phyloP scores from a whole-genome alignment of 2,888 invertebrate species.

The Drosophila monieri region DNA sequence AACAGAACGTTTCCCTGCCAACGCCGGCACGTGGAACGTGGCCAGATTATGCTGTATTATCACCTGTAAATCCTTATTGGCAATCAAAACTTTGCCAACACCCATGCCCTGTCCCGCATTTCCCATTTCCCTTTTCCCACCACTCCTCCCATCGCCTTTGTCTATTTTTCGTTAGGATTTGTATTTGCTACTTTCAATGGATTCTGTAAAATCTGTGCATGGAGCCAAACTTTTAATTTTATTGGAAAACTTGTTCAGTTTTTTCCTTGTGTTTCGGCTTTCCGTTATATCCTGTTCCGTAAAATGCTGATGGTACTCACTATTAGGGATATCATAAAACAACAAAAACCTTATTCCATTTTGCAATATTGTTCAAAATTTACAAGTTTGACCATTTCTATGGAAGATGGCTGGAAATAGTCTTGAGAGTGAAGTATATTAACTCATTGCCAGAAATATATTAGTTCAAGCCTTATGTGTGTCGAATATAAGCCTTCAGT shows the following conservation, averaged over 20 bases:
- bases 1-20: conserved; percentile 40
- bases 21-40: conserved; percentile 58
- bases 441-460: no score
- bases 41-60: conserved; percentile 80
- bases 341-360: neutral
- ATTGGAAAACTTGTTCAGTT: conserved; percentile 73
- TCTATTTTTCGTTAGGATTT: conserved; percentile 41
- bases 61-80: conserved; percentile 82
- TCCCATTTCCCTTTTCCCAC: neutral
- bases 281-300: conserved; percentile 8
- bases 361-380: neutral
- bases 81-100: conserved; percentile 78
- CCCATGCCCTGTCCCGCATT: conserved; percentile 19
- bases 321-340: conserved; percentile 2
- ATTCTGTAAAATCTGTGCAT: conserved; percentile 62
- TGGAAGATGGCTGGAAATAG: neutral
- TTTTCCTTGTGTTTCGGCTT: conserved; percentile 38
- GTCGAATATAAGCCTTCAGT: neutral
- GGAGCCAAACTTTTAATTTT: conserved; percentile 77
- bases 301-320: conserved; percentile 1
- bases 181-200: conserved; percentile 74
- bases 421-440: no score
- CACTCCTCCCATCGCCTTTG: neutral
- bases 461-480: no score
- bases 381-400: neutral